Evolutionary conservation across 2,113 vertebrate genomes (phyloP), one percentile per base, ranked within the genome.

Genomic region (Platycercus adscitus): DNA sequence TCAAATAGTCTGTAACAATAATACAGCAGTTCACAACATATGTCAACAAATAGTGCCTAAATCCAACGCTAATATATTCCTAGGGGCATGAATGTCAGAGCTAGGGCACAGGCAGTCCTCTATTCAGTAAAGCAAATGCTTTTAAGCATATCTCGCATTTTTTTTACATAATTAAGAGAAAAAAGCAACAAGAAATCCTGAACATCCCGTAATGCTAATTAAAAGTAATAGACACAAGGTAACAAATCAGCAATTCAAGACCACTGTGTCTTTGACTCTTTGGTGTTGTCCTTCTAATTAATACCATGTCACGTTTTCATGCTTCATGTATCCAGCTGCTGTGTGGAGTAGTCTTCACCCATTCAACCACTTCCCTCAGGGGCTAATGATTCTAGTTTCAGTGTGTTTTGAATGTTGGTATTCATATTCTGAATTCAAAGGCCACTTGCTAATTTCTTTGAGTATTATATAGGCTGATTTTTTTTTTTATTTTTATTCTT

Each of bases 271-370:
- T 88, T 78, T 91, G 70, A 96, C 89, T 89, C 92, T 72, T 95
- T 96, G 90, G 69, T 96, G 24, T 71, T 95, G 79, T 95, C 96
- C 95, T 73, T 97, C 94, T 96, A 98, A 97, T 98, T 97, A 98
- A 98, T 96, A 97, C 58, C 70, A 87, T 96, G 91, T 91, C 91
- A 91, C 94, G 75, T 97, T 96, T 94, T 96, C 92, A 94, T 73
- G 90, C 71, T 96, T 97, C 97, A 89, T 86, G 69, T 77, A 89
- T 85, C 56, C 92, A 95, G 37, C 37, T 81, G 66, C 33, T 96
- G 69, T 55, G 60, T 80, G 91, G 80, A 92, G 55, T 71, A 95
- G 77, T 44, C 90, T 91, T 96, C 65, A 91, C 91, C 80, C 52
- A 97, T 96, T 97, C 92, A 96, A 24, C 20, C 71, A 79, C 60